A percentile compares a stretch with the other conserved stretches of the same genome.
These are phyloP conservation scores for Sicus ferrugineus DNA, from an alignment of 2,888 invertebrate genomes.

Conservation along the genomic window DNA sequence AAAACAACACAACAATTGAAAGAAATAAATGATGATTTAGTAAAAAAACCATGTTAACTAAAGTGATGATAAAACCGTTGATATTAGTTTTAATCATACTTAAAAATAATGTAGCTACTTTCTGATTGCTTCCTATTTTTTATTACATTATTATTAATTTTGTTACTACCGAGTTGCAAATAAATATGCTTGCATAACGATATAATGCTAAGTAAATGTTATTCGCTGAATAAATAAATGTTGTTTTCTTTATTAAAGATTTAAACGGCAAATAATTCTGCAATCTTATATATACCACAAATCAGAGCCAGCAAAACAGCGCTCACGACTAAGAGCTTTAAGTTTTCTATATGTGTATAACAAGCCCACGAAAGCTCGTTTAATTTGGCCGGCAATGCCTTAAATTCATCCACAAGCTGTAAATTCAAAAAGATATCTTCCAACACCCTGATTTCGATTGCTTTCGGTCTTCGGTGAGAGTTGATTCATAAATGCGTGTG, in stretches of 20 bases:
- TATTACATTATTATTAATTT: conserved; percentile 4
- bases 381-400: too few species aligned
- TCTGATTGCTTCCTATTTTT: conserved; percentile 33
- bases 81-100: conserved; percentile 57
- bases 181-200: background rate
- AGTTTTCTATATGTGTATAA: too few species aligned
- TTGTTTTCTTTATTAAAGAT: background rate
- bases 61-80: conserved; percentile 62
- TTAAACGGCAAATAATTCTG: background rate
- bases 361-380: too few species aligned
- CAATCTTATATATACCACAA: too few species aligned
- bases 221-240: background rate
- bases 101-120: conserved; percentile 51
- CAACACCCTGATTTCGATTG: too few species aligned
- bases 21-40: too few species aligned
- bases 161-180: background rate
- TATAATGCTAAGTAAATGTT: conserved; percentile 1
- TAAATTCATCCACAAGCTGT: too few species aligned
- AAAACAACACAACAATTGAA: background rate
- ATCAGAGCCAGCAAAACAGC: too few species aligned
- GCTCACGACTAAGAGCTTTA: too few species aligned
- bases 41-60: conserved; percentile 47
- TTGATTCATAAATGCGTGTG: too few species aligned
- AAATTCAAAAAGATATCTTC: background rate
- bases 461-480: too few species aligned